Base-by-base conservation (phyloP, 1,140 invertebrate species). In the Subanguina moxae region DNA sequence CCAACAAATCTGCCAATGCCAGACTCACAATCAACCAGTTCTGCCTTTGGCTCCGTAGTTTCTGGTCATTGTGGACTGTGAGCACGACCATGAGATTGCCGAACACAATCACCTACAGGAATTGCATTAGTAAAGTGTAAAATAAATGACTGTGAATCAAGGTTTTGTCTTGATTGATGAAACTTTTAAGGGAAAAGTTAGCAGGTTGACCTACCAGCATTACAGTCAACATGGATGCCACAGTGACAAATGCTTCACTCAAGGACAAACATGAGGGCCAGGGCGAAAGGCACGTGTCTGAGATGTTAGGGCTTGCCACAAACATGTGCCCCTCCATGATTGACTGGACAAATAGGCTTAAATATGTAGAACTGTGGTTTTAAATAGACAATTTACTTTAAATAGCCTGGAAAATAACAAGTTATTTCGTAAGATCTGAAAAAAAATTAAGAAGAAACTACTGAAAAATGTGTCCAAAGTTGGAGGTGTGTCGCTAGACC, bases 1-100 rank as follows among this genome's bases (percentile, higher is more conserved):
- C 87, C 21, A 87, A 86, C 9, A 88, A 77, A 83, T 88, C 87
- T 5, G 87, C 87, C n/a, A 87, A 82, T 1, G 88, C 88, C 67
- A 88, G 79, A 68, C 85, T 87, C 76, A 88, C 87, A 67, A 88
- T 88, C 76, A 88, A 87, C 86, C 88, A 87, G 78, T 88, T 88
- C 45, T 82, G 80, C n/a, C 81, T 64, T 57, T 82, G 80, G 62
- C 65, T 65, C 56, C 80, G 58, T 25, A 82, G 59, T 67, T 83
- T 82, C 27, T 74, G 62, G 64, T 82, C 80, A 43, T 78, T 73
- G 65, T 81, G 65, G 1, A 82, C 80, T 13, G 80, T 82, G 38
- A 83, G 57, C 21, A 82, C 79, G 1, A 82, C 80, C 48, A 82
- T 67, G 23, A 80, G 46, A 57, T 82, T 82, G 8, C 80, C 80